Evolutionary conservation across 2,113 vertebrate genomes (phyloP).

Genomic region (Oncorhynchus clarkii): DNA sequence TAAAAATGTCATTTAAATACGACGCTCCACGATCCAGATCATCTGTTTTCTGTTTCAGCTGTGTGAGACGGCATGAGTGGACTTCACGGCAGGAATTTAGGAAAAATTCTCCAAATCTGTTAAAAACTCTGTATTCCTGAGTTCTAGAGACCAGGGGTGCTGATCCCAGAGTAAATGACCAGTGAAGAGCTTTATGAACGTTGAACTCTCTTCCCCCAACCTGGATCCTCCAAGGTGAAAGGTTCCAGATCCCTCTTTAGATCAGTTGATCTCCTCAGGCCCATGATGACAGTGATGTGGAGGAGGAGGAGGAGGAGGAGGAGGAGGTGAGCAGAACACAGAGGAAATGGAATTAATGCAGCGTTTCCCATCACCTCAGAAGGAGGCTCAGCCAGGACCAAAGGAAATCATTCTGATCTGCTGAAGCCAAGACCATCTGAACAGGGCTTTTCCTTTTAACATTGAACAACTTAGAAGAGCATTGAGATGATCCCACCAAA

Average conservation of each 20-base stretch:
- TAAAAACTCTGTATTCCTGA: conserved; percentile 36
- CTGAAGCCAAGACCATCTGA: neutral
- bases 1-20: conserved; percentile 65
- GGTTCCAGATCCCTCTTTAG: conserved; percentile 75
- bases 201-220: conserved; percentile 36
- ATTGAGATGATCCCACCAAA: neutral
- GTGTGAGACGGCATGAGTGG: neutral
- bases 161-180: conserved; percentile 21
- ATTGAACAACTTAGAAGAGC: neutral
- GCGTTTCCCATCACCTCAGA: conserved; percentile 53
- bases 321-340: conserved; percentile 61
- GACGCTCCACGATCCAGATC: conserved; percentile 2
- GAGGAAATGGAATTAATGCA: conserved; percentile 68
- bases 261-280: conserved; percentile 75
- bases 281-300: conserved; percentile 58
- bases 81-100: neutral
- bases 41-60: neutral
- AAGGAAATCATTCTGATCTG: conserved; percentile 47
- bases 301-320: conserved; percentile 51
- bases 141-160: conserved; percentile 51
- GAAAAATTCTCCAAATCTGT: neutral
- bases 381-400: conserved; percentile 4
- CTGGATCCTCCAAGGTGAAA: conserved; percentile 67
- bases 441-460: conserved; percentile 8
- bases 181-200: conserved; percentile 40